Evolutionary conservation across 2,888 invertebrate species (phyloP).

Genomic region (Abrostola triplasia): DNA sequence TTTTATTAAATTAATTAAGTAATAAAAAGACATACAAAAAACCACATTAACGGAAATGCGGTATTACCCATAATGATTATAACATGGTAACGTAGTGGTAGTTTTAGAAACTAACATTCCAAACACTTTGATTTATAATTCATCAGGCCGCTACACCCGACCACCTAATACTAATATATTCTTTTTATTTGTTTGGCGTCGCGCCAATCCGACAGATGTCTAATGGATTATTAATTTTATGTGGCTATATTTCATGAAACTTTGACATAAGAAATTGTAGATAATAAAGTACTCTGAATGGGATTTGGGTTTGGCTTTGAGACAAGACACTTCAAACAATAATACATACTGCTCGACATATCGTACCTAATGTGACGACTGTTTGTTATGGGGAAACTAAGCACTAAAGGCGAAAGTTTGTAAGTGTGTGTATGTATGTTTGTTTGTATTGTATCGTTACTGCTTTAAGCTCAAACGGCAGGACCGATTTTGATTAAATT

Average conservation of each 20-base stretch:
- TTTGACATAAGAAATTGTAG: conserved; percentile 29
- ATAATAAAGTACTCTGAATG: conserved; percentile 25
- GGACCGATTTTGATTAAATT: too few relatives aligned
- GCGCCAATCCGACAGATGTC: conserved; percentile 24
- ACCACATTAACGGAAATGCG: not conserved
- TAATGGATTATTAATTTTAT: conserved; percentile 43
- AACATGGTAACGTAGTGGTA: not conserved
- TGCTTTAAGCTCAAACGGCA: too few relatives aligned
- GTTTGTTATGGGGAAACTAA: too few relatives aligned
- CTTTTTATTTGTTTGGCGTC: conserved; percentile 22
- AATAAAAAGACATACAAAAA: not conserved
- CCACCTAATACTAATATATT: conserved; percentile 27
- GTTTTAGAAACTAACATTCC: conserved; percentile 4
- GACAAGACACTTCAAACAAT: conserved; percentile 8
- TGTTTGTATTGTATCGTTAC: too few relatives aligned
- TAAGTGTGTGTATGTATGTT: too few relatives aligned
- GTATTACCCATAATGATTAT: too few relatives aligned
- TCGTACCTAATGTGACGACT: too few relatives aligned
- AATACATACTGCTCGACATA: not conserved
- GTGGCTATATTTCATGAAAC: conserved; percentile 25
- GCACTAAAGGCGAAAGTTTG: too few relatives aligned
- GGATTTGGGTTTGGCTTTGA: not conserved
- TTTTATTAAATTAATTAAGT: too few relatives aligned
- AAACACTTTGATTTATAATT: conserved; percentile 19
- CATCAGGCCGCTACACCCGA: conserved; percentile 11